Evolutionary conservation across 1,140 invertebrate species (phyloP).

Genomic region (Drosophila quadrilineata): DNA sequence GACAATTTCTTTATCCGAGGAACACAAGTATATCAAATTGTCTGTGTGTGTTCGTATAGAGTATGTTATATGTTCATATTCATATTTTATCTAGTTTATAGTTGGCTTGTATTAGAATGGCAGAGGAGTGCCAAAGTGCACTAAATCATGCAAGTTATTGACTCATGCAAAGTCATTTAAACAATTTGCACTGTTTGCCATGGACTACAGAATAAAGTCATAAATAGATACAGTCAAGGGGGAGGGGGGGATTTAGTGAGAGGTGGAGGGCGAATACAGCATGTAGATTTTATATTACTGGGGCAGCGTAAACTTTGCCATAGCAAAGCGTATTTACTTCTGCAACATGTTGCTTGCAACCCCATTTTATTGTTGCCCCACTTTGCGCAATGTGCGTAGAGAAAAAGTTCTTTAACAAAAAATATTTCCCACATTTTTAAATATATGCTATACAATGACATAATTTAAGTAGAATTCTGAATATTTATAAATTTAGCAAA

Average conservation of each 20-base stretch:
- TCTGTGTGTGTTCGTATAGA: slow-evolving; percentile 11
- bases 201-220: slow-evolving; percentile 38
- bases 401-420: slow-evolving; percentile 14
- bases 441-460: too few relatives aligned
- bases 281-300: background rate
- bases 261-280: background rate
- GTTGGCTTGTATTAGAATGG: slow-evolving; percentile 37
- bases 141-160: slow-evolving; percentile 57
- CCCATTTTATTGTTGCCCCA: slow-evolving; percentile 16
- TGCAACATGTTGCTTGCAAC: slow-evolving; percentile 27
- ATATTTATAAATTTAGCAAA: too few relatives aligned
- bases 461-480: too few relatives aligned
- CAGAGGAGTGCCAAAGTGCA: slow-evolving; percentile 10
- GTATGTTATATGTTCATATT: slow-evolving; percentile 49
- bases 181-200: slow-evolving; percentile 55
- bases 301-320: background rate
- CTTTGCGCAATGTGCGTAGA: slow-evolving; percentile 7
- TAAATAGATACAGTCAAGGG: slow-evolving; percentile 13
- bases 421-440: background rate
- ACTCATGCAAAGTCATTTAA: slow-evolving; percentile 57
- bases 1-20: slow-evolving; percentile 48
- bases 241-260: background rate
- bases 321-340: slow-evolving; percentile 12
- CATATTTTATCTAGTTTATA: slow-evolving; percentile 55
- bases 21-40: slow-evolving; percentile 5